Conservation (phyloP, 2,797 vertebrate genomes). For the Rhinella marina region DNA sequence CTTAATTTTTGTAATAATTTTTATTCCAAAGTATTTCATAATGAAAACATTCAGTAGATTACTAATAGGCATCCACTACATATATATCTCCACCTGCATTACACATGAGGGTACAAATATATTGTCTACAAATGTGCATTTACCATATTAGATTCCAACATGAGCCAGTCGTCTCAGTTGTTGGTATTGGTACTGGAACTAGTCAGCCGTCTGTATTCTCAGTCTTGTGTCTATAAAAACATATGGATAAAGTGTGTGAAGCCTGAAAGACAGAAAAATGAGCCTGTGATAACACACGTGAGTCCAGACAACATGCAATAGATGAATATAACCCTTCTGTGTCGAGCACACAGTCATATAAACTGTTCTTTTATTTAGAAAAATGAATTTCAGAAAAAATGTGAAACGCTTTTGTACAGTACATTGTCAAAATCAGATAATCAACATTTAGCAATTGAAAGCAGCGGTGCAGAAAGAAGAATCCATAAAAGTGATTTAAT, state of each 20-base stretch:
- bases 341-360: constrained; percentile 1
- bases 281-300: neutral
- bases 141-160: neutral
- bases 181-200: neutral
- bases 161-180: neutral
- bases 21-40: too few species aligned
- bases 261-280: neutral
- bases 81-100: neutral
- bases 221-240: neutral
- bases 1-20: too few species aligned
- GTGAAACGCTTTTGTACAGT: constrained; percentile 40
- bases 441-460: constrained; percentile 24
- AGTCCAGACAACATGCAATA: neutral
- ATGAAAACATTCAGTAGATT: too few species aligned
- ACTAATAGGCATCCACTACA: too few species aligned
- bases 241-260: neutral
- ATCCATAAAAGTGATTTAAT: constrained; percentile 51
- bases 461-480: constrained; percentile 17
- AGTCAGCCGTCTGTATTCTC: neutral
- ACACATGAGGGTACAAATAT: too few species aligned
- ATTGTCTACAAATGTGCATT: too few species aligned
- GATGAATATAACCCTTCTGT: neutral
- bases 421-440: constrained; percentile 50
- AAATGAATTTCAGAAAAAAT: neutral
- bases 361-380: neutral